Evolutionary conservation across 2,113 vertebrate genomes (phyloP).

Genomic region (Lophotis ruficrista): DNA sequence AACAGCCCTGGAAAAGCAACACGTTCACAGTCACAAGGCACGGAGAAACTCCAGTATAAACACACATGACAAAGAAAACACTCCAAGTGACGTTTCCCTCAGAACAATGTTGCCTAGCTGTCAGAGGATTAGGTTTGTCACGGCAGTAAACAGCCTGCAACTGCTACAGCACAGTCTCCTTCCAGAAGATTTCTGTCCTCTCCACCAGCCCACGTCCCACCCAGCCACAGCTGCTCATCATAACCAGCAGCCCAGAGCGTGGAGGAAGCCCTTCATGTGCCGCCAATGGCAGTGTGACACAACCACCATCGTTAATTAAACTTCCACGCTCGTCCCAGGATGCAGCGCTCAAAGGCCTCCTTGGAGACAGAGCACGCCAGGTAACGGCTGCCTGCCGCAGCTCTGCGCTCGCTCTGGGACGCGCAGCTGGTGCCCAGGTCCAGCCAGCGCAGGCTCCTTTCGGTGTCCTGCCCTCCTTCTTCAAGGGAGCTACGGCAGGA

Average conservation of each 20-base stretch:
- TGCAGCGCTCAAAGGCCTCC: background rate
- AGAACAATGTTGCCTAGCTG: background rate
- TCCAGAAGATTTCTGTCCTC: constrained; percentile 62
- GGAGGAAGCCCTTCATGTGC: constrained; percentile 64
- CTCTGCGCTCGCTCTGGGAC: background rate
- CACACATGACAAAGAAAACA: background rate
- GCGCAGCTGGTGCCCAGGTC: background rate
- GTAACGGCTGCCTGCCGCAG: constrained; percentile 23
- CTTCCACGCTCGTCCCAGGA: constrained; percentile 51
- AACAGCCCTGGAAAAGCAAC: background rate
- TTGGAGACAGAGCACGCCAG: no score
- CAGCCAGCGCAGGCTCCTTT: background rate
- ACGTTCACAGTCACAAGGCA: background rate
- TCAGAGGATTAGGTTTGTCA: background rate
- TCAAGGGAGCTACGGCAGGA: background rate
- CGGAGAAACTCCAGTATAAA: background rate
- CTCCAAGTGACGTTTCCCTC: background rate
- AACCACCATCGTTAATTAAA: constrained; percentile 73
- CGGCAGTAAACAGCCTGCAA: background rate
- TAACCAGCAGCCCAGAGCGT: constrained; percentile 49
- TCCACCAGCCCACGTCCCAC: constrained; percentile 6
- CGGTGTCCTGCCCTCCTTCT: background rate
- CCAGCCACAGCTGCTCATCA: constrained; percentile 66
- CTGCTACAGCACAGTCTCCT: constrained; percentile 44
- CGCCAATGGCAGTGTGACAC: constrained; percentile 75